These are phyloP conservation scores for Melanerpes formicivorus DNA, from an alignment of 2,113 vertebrate genomes.

Conservation along the genomic window DNA sequence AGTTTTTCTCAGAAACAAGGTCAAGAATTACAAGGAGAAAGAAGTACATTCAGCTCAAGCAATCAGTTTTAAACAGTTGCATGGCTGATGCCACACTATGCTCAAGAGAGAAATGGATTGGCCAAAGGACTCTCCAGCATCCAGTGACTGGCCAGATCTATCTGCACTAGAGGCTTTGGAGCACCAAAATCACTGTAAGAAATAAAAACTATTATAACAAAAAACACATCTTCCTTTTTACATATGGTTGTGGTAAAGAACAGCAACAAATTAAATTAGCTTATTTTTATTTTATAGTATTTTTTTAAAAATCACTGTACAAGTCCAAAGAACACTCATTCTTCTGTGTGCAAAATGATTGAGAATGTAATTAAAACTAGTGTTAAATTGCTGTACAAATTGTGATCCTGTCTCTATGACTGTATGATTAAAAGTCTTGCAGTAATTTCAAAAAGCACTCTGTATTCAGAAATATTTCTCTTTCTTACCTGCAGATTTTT, in stretches of 20 bases:
- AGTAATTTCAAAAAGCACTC: not conserved
- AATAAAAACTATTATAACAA: not conserved
- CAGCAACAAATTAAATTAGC: not conserved
- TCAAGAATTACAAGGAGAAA: not conserved
- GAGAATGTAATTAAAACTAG: not conserved
- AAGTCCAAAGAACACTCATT: not conserved
- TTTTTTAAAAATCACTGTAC: not conserved
- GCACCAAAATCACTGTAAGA: not conserved
- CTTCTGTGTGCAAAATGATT: not conserved
- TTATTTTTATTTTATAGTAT: not conserved
- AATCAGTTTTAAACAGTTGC: not conserved
- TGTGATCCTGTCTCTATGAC: not conserved
- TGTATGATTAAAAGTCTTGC: not conserved
- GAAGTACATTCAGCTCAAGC: not conserved
- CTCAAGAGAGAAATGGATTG: not conserved
- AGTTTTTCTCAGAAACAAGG: not conserved
- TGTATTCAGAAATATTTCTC: not conserved
- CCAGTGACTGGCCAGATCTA: not conserved
- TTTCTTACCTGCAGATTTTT: not conserved
- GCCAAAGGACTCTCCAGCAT: not conserved
- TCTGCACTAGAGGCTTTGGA: not conserved
- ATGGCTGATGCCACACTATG: rapidly evolving
- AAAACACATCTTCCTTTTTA: not conserved
- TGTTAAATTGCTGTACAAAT: not conserved
- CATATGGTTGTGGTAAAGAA: not conserved